These are phyloP conservation scores for Sebastes iracundus DNA, from an alignment of 2,797 vertebrate species.

Conservation along the genomic window DNA sequence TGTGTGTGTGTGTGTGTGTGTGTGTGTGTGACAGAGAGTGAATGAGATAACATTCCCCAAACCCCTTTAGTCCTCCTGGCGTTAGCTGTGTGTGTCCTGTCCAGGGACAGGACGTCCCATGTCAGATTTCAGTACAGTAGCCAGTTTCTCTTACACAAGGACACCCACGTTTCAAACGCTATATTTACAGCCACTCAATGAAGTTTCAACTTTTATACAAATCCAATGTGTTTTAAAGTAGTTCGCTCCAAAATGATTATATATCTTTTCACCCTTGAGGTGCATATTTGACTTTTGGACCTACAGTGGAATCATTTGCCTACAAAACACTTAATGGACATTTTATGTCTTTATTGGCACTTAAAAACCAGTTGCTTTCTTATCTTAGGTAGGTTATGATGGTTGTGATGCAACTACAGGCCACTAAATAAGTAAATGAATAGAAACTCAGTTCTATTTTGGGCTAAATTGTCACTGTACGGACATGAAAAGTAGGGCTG, in stretches of 20 bases:
- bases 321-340: not conserved
- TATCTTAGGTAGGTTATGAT: constrained; percentile 5
- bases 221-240: not conserved
- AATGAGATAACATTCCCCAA: constrained; percentile 47
- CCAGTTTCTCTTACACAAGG: constrained; percentile 51
- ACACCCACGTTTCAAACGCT: constrained; percentile 7
- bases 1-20: not conserved
- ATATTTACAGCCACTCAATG: constrained; percentile 15
- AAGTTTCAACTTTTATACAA: not conserved
- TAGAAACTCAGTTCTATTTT: not conserved
- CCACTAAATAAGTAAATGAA: not conserved
- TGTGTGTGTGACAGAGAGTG: constrained; percentile 14
- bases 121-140: constrained; percentile 56
- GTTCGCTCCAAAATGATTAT: not conserved
- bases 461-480: too few species aligned
- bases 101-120: constrained; percentile 69
- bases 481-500: not conserved
- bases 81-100: constrained; percentile 22
- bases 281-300: not conserved
- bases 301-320: not conserved
- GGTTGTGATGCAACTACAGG: not conserved
- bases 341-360: constrained; percentile 14
- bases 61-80: constrained; percentile 62
- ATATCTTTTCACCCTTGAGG: not conserved
- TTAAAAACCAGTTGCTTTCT: not conserved